phyloP scores from a whole-genome alignment of 2,888 invertebrate species.

The Sericinus montela region DNA sequence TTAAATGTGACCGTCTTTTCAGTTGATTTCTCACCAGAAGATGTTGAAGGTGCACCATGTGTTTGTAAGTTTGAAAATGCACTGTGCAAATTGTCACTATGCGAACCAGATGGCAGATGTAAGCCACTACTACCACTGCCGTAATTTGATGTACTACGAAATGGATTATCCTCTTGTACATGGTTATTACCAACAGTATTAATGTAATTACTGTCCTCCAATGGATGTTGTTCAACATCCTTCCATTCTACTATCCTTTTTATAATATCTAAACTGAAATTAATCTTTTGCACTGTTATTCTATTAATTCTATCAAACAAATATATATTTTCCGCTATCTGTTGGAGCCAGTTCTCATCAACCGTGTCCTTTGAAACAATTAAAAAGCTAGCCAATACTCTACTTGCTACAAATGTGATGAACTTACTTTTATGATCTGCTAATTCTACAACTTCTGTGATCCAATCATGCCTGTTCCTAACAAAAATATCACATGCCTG shows the following conservation, averaged over 20 bases:
- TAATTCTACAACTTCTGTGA: conserved; percentile 90
- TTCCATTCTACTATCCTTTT: conserved; percentile 94
- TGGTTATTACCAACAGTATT: conserved; percentile 53
- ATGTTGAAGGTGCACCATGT: conserved; percentile 55
- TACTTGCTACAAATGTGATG: conserved; percentile 88
- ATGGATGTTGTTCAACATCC: conserved; percentile 88
- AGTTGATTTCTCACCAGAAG: conserved; percentile 39
- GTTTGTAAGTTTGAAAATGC: conserved; percentile 73
- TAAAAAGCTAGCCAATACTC: conserved; percentile 89
- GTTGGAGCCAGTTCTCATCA: conserved; percentile 89
- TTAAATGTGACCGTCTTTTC: conserved; percentile 48
- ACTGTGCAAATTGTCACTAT: conserved; percentile 57
- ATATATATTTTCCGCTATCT: conserved; percentile 85
- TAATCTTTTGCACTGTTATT: conserved; percentile 85
- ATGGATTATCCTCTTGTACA: conserved; percentile 69
- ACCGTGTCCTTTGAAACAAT: conserved; percentile 90
- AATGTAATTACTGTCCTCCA: conserved; percentile 82
- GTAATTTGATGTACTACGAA: conserved; percentile 58
- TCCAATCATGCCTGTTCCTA: conserved; percentile 89
- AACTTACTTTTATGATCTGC: conserved; percentile 89
- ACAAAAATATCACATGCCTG: conserved; percentile 89
- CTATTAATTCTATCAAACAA: conserved; percentile 82
- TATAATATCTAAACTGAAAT: conserved; percentile 90
- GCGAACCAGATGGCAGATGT: conserved; percentile 45
- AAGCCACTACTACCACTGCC: conserved; percentile 34